These are phyloP conservation scores for Teleopsis dalmanni DNA, from an alignment of 1,140 invertebrate species.

Conservation along the genomic window DNA sequence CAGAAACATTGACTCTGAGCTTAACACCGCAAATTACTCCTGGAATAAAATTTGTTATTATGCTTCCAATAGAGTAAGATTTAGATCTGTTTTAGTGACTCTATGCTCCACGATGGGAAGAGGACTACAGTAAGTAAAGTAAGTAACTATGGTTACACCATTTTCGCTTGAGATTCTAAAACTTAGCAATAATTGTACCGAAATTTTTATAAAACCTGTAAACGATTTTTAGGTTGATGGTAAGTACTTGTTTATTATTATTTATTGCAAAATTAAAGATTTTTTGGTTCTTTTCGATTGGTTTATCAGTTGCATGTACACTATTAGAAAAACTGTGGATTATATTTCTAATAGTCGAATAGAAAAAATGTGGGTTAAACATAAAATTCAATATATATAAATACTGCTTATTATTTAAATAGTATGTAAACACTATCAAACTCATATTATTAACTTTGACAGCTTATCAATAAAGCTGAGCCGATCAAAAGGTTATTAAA, in stretches of 20 bases:
- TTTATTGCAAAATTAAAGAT: neutral
- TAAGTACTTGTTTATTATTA: constrained; percentile 1
- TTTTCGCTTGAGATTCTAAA: constrained; percentile 22
- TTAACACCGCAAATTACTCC: no score
- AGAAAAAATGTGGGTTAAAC: neutral
- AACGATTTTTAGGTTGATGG: constrained; percentile 17
- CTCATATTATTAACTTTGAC: neutral
- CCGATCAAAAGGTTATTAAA: no score
- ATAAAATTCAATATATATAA: neutral
- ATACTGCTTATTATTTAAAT: neutral
- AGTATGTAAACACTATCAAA: neutral
- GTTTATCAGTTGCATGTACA: neutral
- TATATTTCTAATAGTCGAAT: neutral
- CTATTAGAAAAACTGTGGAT: neutral
- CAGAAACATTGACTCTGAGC: no score
- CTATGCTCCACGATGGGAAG: no score
- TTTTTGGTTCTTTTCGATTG: neutral
- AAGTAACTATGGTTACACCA: constrained; percentile 27
- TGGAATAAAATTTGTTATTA: no score
- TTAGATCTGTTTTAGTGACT: no score
- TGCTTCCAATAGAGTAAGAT: no score
- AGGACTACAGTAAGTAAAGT: no score
- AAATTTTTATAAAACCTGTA: constrained; percentile 21
- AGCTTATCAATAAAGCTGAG: neutral
- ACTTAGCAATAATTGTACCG: constrained; percentile 28